Evolutionary conservation across 2,888 invertebrate genomes (phyloP).

Genomic region (Anagyrus pseudococci): DNA sequence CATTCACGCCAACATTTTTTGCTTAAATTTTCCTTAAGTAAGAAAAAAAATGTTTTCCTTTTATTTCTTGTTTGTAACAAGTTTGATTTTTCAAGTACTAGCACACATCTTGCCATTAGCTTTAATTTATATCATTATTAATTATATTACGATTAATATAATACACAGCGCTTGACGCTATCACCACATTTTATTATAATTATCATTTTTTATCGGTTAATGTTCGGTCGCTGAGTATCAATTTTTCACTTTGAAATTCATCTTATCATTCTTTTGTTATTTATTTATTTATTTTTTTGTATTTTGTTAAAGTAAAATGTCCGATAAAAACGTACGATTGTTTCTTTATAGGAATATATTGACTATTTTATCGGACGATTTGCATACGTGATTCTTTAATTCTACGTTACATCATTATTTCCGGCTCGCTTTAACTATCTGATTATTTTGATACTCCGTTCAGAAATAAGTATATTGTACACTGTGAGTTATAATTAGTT

Average conservation of each 20-base stretch:
- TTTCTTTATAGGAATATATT: constrained; percentile 33
- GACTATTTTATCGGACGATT: constrained; percentile 36
- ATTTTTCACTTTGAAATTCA: too few relatives aligned
- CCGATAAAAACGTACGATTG: constrained; percentile 30
- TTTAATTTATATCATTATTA: constrained; percentile 4
- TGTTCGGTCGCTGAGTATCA: constrained; percentile 20
- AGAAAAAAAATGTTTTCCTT: constrained; percentile 26
- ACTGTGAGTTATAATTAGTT: constrained; percentile 30
- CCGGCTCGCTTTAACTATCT: constrained; percentile 10
- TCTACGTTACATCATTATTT: constrained; percentile 14
- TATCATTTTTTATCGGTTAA: constrained; percentile 14
- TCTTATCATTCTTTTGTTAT: too few relatives aligned
- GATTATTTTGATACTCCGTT: constrained; percentile 37
- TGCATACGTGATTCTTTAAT: constrained; percentile 22
- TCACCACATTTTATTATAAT: constrained; percentile 25
- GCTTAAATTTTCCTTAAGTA: constrained; percentile 7
- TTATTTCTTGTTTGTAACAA: too few relatives aligned
- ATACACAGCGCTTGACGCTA: constrained; percentile 34
- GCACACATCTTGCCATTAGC: constrained; percentile 21
- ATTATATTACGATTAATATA: constrained; percentile 25
- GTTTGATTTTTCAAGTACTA: constrained; percentile 36
- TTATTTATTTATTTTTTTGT: neutral
- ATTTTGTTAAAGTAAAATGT: constrained; percentile 8
- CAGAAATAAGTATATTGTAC: constrained; percentile 35
- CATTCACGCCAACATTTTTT: constrained; percentile 13